Evolutionary conservation across 2,797 vertebrate genomes (phyloP), one percentile per base, ranked within the genome.

Genomic region (Aulostomus chinensis): DNA sequence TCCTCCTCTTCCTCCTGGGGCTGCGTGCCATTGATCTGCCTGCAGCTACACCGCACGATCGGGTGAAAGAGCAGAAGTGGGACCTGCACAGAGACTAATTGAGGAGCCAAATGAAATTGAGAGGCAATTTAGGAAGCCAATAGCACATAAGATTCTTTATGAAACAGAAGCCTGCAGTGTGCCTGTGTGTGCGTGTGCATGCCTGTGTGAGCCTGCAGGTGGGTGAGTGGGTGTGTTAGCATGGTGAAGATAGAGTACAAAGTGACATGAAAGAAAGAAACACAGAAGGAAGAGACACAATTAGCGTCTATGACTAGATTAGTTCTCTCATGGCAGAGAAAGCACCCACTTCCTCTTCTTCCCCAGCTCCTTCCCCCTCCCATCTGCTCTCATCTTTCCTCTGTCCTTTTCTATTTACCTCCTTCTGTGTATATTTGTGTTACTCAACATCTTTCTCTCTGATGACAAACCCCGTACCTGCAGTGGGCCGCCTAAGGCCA

Each of bases 21-120:
- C 40, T 36, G 12, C 2, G 37, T 52, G 61, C 32, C 75, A 85
- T 84, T 64, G 81, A 85, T 83, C 61, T 20, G 57, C 56, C 78
- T 58, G 58, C 51, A 68, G 68, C 59, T 39, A 28, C 4, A 2
- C 50, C 68, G 28, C 41, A 43, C 41, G n/a, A 7, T 43, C 58
- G 61, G 52, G 30, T 42, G 54, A 60, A 20, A 31, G 52, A 28
- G 41, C 36, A 67, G 20, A 32, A 47, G 35, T 22, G 35, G 38
- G 59, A 54, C 57, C 11, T 54, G 58, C 59, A 39, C 34, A 32
- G 1, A 51, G 56, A 67, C 60, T 79, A 81, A 83, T 81, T 61
- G 68, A 84, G 76, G 40, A 20, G 30, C 62, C 73, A 79, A 82
- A 82, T 78, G 73, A 83, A 87, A 86, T 63, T 76, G 80, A 86